Evolutionary conservation across 2,888 invertebrate species (phyloP), one percentile per base, ranked within the genome.

Genomic region (Trachelus troglodyta): DNA sequence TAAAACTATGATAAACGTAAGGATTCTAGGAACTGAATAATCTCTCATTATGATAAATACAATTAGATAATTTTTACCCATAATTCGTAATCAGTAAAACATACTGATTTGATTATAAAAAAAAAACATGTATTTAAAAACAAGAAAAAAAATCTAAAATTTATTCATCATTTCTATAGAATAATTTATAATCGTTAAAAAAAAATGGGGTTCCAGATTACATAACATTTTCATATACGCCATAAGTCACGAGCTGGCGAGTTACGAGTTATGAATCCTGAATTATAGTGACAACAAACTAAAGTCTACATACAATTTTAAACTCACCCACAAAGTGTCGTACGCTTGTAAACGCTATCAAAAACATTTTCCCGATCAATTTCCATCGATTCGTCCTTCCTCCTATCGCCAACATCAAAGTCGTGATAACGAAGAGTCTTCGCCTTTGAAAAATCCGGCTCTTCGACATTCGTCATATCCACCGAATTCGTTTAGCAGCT

Each of bases 401-500:
- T 75, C 12, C 76, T 74, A 68, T 77, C 82, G 11, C 78, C 78
- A 23, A 83, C 75, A 11, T 81, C 79, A 69, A 82, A 77, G 23
- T 83, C 79, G 33, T 77, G 80, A 68, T 84, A 80, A 11, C 82
- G 81, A 34, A 86, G 74, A 34, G 85, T 85, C 73, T 80, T 83
- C 56, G 84, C 79, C 34, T 86, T 83, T 34, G 82, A 80, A 69
- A 86, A 86, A 73, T 86, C 77, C 11, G 85, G 85, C 75, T 83
- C 80, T 23, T 76, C 76, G 23, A 23, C 9, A 9, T 9, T 56
- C 23, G 56, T 56, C 56, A 56, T 56, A 56, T 56, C 9, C 56
- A 23, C 23, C 23, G 1, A 56, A 56, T 56, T 23, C 9, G 23
- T 23, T 56, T 56, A 56, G 2, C 15, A 40, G 1, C 23, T 6